Evolutionary conservation across 2,113 vertebrate genomes (phyloP).

Genomic region (Melanerpes aurifrons): DNA sequence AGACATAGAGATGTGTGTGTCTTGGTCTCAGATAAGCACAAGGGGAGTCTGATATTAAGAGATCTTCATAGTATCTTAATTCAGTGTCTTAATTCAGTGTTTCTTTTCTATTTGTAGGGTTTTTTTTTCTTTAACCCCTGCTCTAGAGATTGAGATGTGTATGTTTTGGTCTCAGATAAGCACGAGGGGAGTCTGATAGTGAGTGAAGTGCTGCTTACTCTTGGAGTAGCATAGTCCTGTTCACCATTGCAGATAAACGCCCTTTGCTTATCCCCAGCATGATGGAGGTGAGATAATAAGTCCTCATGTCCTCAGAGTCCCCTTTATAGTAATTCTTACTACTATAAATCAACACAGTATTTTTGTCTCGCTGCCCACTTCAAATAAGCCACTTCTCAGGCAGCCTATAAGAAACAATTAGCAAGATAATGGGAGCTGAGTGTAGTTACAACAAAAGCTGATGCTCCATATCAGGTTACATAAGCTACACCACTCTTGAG

Average conservation of each 20-base stretch:
- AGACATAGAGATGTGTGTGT: background rate
- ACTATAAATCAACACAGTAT: background rate
- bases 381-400: constrained; percentile 2
- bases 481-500: background rate
- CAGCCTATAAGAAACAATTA: constrained; percentile 3
- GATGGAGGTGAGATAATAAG: background rate
- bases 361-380: constrained; percentile 7
- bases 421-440: background rate
- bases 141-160: background rate
- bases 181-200: background rate
- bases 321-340: background rate
- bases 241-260: background rate
- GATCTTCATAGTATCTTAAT: too few species aligned
- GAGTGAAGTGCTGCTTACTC: background rate
- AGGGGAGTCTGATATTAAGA: background rate
- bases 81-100: background rate
- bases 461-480: background rate
- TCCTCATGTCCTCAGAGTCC: background rate
- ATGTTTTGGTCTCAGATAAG: background rate
- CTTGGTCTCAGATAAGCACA: background rate
- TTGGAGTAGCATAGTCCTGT: background rate
- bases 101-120: background rate
- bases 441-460: background rate
- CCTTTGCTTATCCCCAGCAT: background rate
- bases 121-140: background rate